Evolutionary conservation across 2,888 invertebrate species (phyloP).

Genomic region (Mellilla xanthometata): DNA sequence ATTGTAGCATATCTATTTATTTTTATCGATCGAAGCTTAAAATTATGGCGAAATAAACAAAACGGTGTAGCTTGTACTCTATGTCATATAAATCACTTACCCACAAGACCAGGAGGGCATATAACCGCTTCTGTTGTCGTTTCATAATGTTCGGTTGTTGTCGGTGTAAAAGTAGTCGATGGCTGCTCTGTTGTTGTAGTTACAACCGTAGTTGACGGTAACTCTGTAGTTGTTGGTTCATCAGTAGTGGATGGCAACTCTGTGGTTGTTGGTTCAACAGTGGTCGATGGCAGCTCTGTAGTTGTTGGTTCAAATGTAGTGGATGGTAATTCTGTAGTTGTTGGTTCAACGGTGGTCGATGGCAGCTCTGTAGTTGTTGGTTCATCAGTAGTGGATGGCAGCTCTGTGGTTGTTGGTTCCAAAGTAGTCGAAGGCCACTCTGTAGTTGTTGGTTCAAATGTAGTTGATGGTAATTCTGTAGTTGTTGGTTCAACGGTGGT

Average conservation of each 20-base stretch:
- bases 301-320: slow-evolving; percentile 1
- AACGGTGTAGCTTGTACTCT: too few relatives aligned
- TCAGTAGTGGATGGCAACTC: slow-evolving; percentile 3
- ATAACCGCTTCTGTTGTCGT: background rate
- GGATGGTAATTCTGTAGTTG: background rate
- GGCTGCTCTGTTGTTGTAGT: too few relatives aligned
- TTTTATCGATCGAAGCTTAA: too few relatives aligned
- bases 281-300: background rate
- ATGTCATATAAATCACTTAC: too few relatives aligned
- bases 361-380: slow-evolving; percentile 4
- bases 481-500: background rate
- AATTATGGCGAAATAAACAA: too few relatives aligned
- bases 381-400: slow-evolving; percentile 7
- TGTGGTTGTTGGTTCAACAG: slow-evolving; percentile 2
- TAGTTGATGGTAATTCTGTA: slow-evolving; percentile 1
- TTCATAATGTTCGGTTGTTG: too few relatives aligned
- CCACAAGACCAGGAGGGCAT: slow-evolving; percentile 10
- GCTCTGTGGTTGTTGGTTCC: slow-evolving; percentile 2
- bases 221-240: too few relatives aligned
- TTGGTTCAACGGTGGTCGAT: slow-evolving; percentile 3
- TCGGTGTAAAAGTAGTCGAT: too few relatives aligned
- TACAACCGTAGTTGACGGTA: too few relatives aligned
- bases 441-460: background rate
- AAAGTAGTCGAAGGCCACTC: background rate
- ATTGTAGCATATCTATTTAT: too few relatives aligned